Base-by-base conservation (phyloP, 2,888 invertebrate genomes). In the Euplexia lucipara region DNA sequence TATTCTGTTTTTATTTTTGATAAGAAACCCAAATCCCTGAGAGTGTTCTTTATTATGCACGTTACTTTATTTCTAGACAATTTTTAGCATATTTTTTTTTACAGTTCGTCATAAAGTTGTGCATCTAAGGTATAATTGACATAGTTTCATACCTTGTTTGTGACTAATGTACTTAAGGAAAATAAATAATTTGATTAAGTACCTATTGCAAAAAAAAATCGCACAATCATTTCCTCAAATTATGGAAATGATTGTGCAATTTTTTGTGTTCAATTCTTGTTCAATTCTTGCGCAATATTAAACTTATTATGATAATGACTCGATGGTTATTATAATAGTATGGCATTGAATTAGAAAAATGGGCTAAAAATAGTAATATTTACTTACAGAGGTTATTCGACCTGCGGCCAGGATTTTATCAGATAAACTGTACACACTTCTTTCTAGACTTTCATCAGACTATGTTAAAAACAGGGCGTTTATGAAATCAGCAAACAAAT, bases 1-100 rank as follows among this genome's bases (percentile, higher is more conserved):
- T 26, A 22, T 54, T 54, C 22, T 44, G 41, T 37, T 42, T 62
- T 66, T 44, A 20, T 37, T 35, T 65, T 41, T 34, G n/a, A 56
- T 56, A 35, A 35, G 47, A 44, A 10, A 32, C 14, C 5, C 12
- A 2, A 4, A 49, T 51, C 51, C 20, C 1, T 2, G 47, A 35
- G 20, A 30, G 12, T 35, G 5, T 35, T 35, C 9, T 30, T 32
- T 30, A 37, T 26, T 18, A 3, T 12, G 6, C 35, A 12, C 34
- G 0, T 16, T 14, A 5, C 49, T 0, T 18, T 44, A 47, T 35
- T 49, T 0, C 22, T 3, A 59, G 18, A 26, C n/a, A 41, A 8
- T 14, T 53, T 35, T 26, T 3, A 12, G 4, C 18, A 6, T 20
- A 5, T 3, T 0, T 3, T 1, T 26, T 26, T 26, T 26, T 26